Conservation (phyloP, 2,797 vertebrate genomes). For the Darevskia mixta region DNA sequence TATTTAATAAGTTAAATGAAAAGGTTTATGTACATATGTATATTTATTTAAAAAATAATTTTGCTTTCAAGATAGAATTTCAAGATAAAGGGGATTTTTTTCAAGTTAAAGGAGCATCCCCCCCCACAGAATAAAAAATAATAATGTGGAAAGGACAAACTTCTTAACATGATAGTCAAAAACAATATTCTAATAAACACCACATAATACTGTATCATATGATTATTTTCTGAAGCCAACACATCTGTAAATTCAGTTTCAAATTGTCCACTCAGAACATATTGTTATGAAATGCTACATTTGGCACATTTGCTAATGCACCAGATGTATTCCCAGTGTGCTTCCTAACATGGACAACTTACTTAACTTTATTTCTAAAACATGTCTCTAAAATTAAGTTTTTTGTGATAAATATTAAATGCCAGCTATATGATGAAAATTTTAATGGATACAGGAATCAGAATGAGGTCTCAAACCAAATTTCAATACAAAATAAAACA, state of each 20-base stretch:
- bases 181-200: not conserved
- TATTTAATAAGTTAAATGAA: not conserved
- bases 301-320: constrained; percentile 55
- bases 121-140: not conserved
- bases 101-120: too few relatives aligned
- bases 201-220: constrained; percentile 11
- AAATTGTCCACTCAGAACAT: constrained; percentile 72
- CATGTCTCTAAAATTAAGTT: constrained; percentile 4
- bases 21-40: not conserved
- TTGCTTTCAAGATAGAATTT: not conserved
- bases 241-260: constrained; percentile 71
- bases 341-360: constrained; percentile 29
- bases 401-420: constrained; percentile 5
- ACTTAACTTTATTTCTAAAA: constrained; percentile 14
- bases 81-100: too few relatives aligned
- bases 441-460: constrained; percentile 8
- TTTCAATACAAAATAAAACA: not conserved
- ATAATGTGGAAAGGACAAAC: constrained; percentile 12
- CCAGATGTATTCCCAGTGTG: constrained; percentile 74
- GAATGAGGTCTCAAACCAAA: constrained; percentile 1
- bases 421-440: not conserved
- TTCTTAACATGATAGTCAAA: constrained; percentile 1
- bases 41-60: not conserved
- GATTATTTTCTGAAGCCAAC: constrained; percentile 61
- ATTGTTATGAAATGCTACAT: constrained; percentile 55